Percentiles rank a stretch among this genome's conserved stretches.
phyloP scores from a whole-genome alignment of 2,113 vertebrate species.

The Tichodroma muraria region DNA sequence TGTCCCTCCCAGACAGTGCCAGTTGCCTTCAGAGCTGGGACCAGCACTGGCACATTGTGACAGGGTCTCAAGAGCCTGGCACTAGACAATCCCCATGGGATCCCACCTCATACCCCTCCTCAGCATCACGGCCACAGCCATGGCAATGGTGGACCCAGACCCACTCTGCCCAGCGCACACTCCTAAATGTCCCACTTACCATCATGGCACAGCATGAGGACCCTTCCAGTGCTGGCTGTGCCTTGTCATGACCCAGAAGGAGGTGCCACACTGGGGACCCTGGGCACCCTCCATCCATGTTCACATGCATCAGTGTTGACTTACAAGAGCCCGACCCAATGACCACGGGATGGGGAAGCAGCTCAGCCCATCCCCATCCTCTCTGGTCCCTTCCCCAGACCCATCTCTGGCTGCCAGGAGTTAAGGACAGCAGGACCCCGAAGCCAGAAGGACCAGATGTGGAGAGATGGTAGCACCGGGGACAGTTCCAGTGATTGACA shows the following conservation, averaged over 20 bases:
- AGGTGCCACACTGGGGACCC: neutral
- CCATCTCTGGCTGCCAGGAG: neutral
- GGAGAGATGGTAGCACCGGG: neutral
- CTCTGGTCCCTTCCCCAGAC: neutral
- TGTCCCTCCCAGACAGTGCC: too few species aligned
- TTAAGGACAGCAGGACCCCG: accelerated
- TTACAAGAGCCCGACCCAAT: neutral
- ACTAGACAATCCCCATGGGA: neutral
- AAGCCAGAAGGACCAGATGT: neutral
- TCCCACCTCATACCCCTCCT: neutral
- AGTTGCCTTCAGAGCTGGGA: neutral
- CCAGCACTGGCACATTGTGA: neutral
- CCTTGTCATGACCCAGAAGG: neutral
- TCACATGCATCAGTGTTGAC: neutral
- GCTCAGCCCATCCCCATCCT: neutral
- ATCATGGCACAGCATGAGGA: neutral
- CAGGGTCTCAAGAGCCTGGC: neutral
- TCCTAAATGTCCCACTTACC: accelerated
- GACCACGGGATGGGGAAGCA: neutral
- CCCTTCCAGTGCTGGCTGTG: neutral
- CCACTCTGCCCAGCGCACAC: neutral
- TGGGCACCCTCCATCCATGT: neutral
- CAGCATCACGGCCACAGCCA: neutral
- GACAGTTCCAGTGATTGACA: neutral
- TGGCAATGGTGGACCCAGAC: neutral